Evolutionary conservation across 2,113 vertebrate species (phyloP).

Genomic region (Pardalotus punctatus): DNA sequence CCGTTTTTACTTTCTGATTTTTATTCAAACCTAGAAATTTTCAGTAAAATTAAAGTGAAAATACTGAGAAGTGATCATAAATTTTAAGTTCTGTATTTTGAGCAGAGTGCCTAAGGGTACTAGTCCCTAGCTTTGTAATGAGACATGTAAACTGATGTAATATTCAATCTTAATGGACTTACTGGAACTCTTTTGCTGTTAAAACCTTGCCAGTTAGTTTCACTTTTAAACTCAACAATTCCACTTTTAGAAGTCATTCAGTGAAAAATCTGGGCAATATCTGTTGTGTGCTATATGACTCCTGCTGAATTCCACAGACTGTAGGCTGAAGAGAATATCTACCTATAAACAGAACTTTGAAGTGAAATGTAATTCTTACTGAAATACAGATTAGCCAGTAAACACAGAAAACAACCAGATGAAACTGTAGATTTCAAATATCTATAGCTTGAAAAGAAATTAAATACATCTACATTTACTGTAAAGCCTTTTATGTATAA

Average conservation of each 20-base stretch:
- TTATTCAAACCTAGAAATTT: not conserved
- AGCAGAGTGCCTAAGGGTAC: not conserved
- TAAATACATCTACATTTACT: not conserved
- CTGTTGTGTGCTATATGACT: not conserved
- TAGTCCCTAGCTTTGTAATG: not conserved
- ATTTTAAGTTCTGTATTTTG: not conserved
- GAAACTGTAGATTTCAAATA: not conserved
- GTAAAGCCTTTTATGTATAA: not conserved
- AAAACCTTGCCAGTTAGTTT: not conserved
- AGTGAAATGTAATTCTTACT: not conserved
- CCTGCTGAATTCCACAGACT: not conserved
- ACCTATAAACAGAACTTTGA: not conserved
- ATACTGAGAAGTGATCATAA: not conserved
- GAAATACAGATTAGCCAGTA: not conserved
- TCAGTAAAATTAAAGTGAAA: not conserved
- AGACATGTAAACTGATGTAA: not conserved
- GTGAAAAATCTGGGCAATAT: not conserved
- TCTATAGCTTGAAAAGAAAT: not conserved
- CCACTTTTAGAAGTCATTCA: not conserved
- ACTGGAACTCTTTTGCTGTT: not conserved
- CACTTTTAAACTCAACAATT: not conserved
- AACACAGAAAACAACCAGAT: not conserved
- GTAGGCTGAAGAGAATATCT: not conserved
- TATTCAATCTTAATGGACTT: not conserved
- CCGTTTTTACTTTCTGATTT: not conserved